Percentiles rank a stretch among this genome's conserved stretches.
Evolutionary conservation across 2,888 invertebrate species (phyloP).

Genomic region (Tillus elongatus): DNA sequence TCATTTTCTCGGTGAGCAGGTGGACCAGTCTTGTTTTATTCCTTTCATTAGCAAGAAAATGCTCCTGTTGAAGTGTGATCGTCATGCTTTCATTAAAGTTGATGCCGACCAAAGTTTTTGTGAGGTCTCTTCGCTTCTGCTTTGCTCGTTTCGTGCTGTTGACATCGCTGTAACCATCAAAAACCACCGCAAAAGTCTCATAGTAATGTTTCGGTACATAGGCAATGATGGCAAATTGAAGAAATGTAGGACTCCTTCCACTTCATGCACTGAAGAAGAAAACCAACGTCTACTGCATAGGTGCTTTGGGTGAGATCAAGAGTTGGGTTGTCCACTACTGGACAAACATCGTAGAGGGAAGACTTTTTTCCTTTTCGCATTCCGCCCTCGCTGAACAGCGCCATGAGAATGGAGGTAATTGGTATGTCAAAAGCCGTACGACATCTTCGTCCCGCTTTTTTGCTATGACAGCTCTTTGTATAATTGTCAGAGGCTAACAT

Average conservation of each 20-base stretch:
- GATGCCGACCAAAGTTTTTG: no score
- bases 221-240: conserved; percentile 12
- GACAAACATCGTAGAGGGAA: conserved; percentile 12
- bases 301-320: conserved; percentile 9
- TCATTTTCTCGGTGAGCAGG: conserved; percentile 17
- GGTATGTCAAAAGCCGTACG: conserved; percentile 17
- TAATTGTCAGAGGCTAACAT: conserved; percentile 18
- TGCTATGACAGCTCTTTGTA: conserved; percentile 18
- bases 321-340: conserved; percentile 6
- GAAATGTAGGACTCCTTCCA: conserved; percentile 9
- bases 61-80: conserved; percentile 12
- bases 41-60: no score
- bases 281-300: conserved; percentile 12
- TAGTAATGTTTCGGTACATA: conserved; percentile 11
- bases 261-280: conserved; percentile 13
- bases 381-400: no score
- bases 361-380: no score
- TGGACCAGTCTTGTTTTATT: no score
- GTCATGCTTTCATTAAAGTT: no score
- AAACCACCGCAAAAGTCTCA: no score
- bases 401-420: conserved; percentile 18
- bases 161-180: no score
- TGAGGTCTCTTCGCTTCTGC: no score
- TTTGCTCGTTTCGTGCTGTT: no score
- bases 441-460: conserved; percentile 15